Conservation (phyloP, 2,113 vertebrate genomes). For the Lagopus muta region DNA sequence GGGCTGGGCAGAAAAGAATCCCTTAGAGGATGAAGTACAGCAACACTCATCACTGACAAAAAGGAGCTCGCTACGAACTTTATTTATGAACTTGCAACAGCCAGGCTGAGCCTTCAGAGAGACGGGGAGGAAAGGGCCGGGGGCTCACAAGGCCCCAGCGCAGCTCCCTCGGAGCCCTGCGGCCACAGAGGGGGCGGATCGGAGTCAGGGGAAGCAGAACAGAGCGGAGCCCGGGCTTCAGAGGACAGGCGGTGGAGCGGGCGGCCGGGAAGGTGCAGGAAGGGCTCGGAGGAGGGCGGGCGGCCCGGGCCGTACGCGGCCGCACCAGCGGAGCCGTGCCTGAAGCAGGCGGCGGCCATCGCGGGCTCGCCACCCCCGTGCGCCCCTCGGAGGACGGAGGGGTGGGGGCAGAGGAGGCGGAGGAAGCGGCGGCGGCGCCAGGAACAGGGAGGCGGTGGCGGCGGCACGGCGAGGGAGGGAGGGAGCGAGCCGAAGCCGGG, state of each 20-base stretch:
- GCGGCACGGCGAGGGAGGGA: conserved; percentile 24
- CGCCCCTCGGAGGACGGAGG: conserved; percentile 26
- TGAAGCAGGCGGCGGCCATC: neutral
- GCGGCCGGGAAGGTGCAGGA: neutral
- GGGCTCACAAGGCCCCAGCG: neutral
- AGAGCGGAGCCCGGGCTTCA: no score
- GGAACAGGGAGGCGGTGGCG: conserved; percentile 38
- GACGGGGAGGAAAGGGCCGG: neutral
- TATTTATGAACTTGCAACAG: neutral
- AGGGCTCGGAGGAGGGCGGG: neutral
- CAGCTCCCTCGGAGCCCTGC: no score
- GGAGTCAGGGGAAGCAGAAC: no score
- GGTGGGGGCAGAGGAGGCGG: conserved; percentile 46
- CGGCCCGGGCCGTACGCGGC: neutral
- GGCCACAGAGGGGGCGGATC: neutral
- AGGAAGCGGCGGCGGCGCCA: conserved; percentile 35
- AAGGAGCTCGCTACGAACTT: neutral
- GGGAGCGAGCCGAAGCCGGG: conserved; percentile 17
- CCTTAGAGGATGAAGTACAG: no score
- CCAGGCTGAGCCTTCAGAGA: neutral
- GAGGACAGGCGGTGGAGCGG: neutral
- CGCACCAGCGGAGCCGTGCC: neutral
- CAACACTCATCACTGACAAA: neutral
- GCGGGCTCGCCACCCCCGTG: neutral
- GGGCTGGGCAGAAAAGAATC: accelerated